Evolutionary conservation across 2,888 invertebrate genomes (phyloP), one percentile per base, ranked within the genome.

Genomic region (Rotaria sp.): DNA sequence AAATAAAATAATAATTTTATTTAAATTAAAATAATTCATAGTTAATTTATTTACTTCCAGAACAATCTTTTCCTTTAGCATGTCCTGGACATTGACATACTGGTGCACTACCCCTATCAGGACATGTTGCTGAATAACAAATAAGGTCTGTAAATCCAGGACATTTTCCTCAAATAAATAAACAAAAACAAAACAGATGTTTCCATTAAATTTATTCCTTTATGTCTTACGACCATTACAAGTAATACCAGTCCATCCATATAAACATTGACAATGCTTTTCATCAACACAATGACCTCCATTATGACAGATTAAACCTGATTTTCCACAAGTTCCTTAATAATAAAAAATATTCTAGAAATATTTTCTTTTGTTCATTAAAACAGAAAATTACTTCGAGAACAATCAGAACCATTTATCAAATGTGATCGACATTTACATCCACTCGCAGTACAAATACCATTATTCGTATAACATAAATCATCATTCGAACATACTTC

Each of bases 391-490:
- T 35, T 35, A 67, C 67, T 67, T 35, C 10, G 67, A 21, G 67
- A 67, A 67, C 67, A 67, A 67, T 67, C 67, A 2, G 67, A 38
- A 35, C 67, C 67, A 30, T 35, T 35, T 21, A 30, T 38, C 15
- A 30, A 21, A 5, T 18, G 18, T 1, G 30, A 67, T 38, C 67
- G 67, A 67, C 67, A 67, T 67, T 67, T 67, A 67, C 67, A 67
- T 38, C 67, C 67, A 21, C 18, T 67, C 35, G 15, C 67, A 18
- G 67, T 67, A 35, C 67, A 67, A 35, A 67, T 8, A 67, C 67
- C 67, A 67, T 67, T 67, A 67, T 67, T 67, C 15, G 67, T 67
- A 67, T 35, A 67, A 35, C 67, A 67, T 67, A 35, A 38, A 67
- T 35, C 67, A 35, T 38, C 67, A 35, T 67, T 67, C 3, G 67